These are phyloP conservation scores for Calliopsis andreniformis DNA, from an alignment of 1,140 invertebrate genomes.

Conservation along the genomic window DNA sequence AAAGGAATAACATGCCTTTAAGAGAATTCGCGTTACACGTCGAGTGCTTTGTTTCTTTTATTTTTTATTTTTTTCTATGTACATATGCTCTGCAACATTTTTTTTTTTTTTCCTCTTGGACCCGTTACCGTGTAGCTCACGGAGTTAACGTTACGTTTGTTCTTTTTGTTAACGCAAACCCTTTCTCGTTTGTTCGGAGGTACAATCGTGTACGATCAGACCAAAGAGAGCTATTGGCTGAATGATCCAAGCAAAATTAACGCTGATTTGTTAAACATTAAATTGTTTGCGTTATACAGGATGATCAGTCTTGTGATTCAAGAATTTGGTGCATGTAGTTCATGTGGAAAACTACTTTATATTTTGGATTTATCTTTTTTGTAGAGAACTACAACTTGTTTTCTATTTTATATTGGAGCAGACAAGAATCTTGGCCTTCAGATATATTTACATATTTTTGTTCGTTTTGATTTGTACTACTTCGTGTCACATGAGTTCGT, in stretches of 20 bases:
- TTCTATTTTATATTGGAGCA: no score
- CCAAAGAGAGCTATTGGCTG: conserved; percentile 31
- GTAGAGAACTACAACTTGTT: no score
- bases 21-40: not conserved
- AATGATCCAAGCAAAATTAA: conserved; percentile 7
- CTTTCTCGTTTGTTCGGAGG: conserved; percentile 16
- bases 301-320: no score
- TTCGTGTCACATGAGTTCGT: no score
- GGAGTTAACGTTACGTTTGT: not conserved
- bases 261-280: conserved; percentile 6
- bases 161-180: not conserved
- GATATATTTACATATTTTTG: no score
- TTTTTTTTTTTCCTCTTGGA: not conserved
- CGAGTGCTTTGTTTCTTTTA: conserved; percentile 7
- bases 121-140: not conserved
- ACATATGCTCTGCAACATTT: not conserved
- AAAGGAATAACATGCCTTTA: conserved; percentile 32
- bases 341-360: no score
- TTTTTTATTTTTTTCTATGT: conserved; percentile 11
- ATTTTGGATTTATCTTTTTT: no score
- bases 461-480: no score
- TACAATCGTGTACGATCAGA: conserved; percentile 19
- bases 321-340: no score
- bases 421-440: no score
- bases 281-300: not conserved